Base-by-base conservation (phyloP, 1,140 invertebrate species). In the Pseudomyrmex cubaensis region DNA sequence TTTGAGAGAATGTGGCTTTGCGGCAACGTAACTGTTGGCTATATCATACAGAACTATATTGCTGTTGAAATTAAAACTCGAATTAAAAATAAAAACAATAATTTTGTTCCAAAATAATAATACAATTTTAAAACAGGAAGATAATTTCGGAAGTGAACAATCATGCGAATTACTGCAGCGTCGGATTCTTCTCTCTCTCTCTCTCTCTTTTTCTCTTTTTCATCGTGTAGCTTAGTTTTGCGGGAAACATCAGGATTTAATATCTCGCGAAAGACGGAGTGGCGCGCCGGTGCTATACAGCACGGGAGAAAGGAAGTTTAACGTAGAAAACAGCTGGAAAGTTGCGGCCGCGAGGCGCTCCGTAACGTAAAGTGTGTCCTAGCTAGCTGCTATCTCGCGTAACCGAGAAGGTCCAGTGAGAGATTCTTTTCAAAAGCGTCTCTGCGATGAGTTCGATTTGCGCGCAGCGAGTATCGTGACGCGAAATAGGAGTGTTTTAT, bases 301-400 rank as follows among this genome's bases (percentile, higher is more conserved):
- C 48, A 13, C 46, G 35, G 44, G 78, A 83, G 86, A 85, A 88
- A 89, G 78, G 86, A 88, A 83, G 74, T 85, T 88, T 67, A 73
- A 52, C 74, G 69, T 78, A 85, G 86, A 88, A 83, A 89, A 87
- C 56, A 52, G 50, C 72, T 88, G 25, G 85, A 84, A 86, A 88
- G 85, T 86, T 78, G 85, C 20, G 15, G 54, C 20, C 67, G 67
- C 46, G 44, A n/a, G 20, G 63, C 70, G 63, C 59, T 73, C 74
- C 70, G 59, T 66, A 74, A 72, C 78, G 10, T 52, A 86, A 54
- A 66, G 54, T 69, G 59, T 64, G 35, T 35, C 35, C 35, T 35
- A 35, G 70, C 54, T 52, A 7, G 70, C 48, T 52, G 70, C 52
- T 69, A 46, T 57, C 17, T 69, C 17, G 44, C 69, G 35, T 72